A percentile compares a stretch with the other conserved stretches of the same genome.
phyloP scores from a whole-genome alignment of 1,140 invertebrate genomes.

The Danaus melanippus region DNA sequence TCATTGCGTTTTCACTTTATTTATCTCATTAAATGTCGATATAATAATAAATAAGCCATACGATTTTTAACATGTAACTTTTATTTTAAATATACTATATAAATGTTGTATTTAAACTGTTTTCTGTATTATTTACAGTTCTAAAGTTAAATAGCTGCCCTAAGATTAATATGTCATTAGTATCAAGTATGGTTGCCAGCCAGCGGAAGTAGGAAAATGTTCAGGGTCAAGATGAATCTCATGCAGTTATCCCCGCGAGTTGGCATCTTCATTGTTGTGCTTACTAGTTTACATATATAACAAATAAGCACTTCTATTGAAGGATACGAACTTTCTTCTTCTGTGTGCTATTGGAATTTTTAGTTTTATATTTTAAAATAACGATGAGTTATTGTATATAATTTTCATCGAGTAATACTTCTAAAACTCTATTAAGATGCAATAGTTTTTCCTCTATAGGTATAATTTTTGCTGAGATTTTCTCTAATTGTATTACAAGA shows the following conservation, averaged over 20 bases:
- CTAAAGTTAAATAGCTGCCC: conserved; percentile 3
- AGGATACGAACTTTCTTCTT: neutral
- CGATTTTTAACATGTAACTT: no score
- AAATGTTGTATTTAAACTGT: no score
- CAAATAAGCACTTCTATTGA: neutral
- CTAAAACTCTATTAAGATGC: neutral
- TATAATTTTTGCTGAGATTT: conserved; percentile 11
- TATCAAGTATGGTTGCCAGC: conserved; percentile 12
- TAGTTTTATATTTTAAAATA: conserved; percentile 2
- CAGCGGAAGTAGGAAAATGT: conserved; percentile 26
- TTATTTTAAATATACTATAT: no score
- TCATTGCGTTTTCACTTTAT: no score
- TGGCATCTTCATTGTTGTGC: conserved; percentile 17
- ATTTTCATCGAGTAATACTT: neutral
- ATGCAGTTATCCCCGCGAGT: conserved; percentile 13
- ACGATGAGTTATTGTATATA: neutral
- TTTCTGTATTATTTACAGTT: no score
- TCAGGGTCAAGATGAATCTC: conserved; percentile 24
- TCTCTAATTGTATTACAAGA: conserved; percentile 17
- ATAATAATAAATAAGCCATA: no score
- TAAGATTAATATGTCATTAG: conserved; percentile 17
- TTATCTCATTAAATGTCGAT: no score
- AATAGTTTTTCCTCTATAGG: conserved; percentile 11
- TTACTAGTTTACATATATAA: conserved; percentile 5
- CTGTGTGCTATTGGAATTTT: conserved; percentile 3